Evolutionary conservation across 1,140 invertebrate species (phyloP), one percentile per base, ranked within the genome.

Genomic region (Whitmania pigra): DNA sequence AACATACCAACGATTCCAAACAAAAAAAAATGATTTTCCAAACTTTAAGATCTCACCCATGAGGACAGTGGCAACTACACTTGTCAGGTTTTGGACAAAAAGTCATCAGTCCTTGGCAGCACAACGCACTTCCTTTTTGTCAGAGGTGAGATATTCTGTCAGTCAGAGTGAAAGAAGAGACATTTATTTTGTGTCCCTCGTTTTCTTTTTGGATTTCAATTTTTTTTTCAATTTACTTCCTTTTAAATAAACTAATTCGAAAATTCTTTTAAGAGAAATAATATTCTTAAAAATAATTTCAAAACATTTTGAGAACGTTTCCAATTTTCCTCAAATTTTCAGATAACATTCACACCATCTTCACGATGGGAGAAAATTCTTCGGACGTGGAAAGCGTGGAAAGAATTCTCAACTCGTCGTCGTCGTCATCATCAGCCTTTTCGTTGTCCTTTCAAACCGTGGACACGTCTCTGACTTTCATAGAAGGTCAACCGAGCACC

Each of bases 1-100:
- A 25, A 22, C 55, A 18, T 63, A 11, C 15, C 57, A 63, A 63
- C 9, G 2, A 49, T 49, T 11, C 43, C 13, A 6, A 13, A 43
- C n/a, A 11, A 49, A 49, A 15, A 49, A 49, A 49, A 49, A 5
- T 49, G 43, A 49, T 49, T 63, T 63, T 63, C 18, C 31, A 0
- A 2, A 22, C 29, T 70, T 54, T 20, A 36, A 71, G 71, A 71
- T 29, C 4, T 71, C 3, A n/a, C 55, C 20, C 40, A 31, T 7
- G n/a, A 60, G 25, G 71, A 71, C 71, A 71, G 53, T 22, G 71
- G 71, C 53, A 71, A 71, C 55, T 71, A 71, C 55, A 29, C 71
- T 7, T 71, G 71, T 27, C 25, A 60, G 54, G 40, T 71, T 6
- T 18, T 22, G 25, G 71, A 25, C 27, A 27, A 15, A 18, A 13